phyloP scores from a whole-genome alignment of 2,797 vertebrate species.

The Saxicola maurus region DNA sequence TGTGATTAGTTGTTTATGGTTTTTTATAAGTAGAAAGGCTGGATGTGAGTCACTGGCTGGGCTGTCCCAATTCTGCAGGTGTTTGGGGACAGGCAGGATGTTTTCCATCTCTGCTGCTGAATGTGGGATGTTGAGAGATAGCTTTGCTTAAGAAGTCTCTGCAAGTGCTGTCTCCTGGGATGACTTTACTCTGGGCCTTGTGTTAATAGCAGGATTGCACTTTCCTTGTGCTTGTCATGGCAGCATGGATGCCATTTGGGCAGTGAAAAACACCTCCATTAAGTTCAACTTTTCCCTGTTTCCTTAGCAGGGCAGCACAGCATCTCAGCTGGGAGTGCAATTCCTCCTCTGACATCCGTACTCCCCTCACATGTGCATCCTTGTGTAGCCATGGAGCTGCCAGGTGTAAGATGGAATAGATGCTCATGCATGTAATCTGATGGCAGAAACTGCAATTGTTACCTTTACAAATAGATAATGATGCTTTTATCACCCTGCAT shows the following conservation, averaged over 20 bases:
- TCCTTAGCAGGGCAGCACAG: not conserved
- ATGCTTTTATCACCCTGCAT: not conserved
- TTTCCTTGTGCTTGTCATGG: not conserved
- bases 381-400: not conserved
- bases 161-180: not conserved
- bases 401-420: not conserved
- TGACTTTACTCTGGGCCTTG: not conserved
- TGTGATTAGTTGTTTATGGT: not conserved
- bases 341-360: not conserved
- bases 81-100: not conserved
- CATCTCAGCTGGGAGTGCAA: not conserved
- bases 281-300: not conserved
- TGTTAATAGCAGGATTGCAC: not conserved
- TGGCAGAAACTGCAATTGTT: not conserved
- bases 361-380: accelerated
- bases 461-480: not conserved
- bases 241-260: not conserved
- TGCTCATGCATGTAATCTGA: not conserved
- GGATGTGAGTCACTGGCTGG: not conserved
- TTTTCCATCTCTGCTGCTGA: not conserved
- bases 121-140: accelerated
- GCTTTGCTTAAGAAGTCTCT: not conserved
- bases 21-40: not conserved
- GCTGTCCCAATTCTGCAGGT: not conserved
- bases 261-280: not conserved